A percentile compares a stretch with the other conserved stretches of the same genome.
These are phyloP conservation scores for Ametastegia equiseti DNA, from an alignment of 2,888 invertebrate species.

Conservation along the genomic window DNA sequence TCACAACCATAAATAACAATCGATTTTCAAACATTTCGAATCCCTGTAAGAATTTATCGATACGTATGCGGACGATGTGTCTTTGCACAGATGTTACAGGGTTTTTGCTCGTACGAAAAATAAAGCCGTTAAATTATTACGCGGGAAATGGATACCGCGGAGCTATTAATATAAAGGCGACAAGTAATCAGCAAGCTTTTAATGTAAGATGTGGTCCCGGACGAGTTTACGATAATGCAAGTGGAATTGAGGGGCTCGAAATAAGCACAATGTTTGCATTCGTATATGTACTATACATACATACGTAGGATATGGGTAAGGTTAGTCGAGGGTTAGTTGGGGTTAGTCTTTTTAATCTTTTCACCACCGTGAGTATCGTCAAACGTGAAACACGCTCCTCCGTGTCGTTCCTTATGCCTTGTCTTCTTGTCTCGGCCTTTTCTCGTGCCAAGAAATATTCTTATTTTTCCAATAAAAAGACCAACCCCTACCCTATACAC, in stretches of 20 bases:
- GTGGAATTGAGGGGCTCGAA: slow-evolving; percentile 63
- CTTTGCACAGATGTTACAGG: not conserved
- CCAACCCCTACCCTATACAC: not conserved
- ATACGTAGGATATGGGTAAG: slow-evolving; percentile 18
- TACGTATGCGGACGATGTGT: not conserved
- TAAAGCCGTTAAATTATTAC: not conserved
- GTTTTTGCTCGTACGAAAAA: not conserved
- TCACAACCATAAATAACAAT: not conserved
- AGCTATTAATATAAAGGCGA: slow-evolving; percentile 25
- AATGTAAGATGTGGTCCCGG: slow-evolving; percentile 9
- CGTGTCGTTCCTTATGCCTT: slow-evolving; percentile 25
- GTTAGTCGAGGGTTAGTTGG: slow-evolving; percentile 17
- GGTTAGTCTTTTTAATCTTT: slow-evolving; percentile 42
- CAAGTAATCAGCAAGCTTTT: slow-evolving; percentile 44
- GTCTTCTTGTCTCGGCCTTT: slow-evolving; percentile 19
- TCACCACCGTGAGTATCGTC: slow-evolving; percentile 19
- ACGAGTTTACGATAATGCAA: slow-evolving; percentile 61
- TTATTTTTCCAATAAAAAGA: slow-evolving; percentile 33
- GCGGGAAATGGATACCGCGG: slow-evolving; percentile 15
- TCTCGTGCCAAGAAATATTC: slow-evolving; percentile 42
- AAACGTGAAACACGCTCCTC: slow-evolving; percentile 42
- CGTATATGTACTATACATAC: too few species aligned
- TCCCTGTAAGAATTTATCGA: not conserved
- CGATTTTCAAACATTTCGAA: not conserved
- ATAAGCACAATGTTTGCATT: slow-evolving; percentile 68